phyloP scores from a whole-genome alignment of 2,797 vertebrate genomes.

The Tympanoctomys barrerae region DNA sequence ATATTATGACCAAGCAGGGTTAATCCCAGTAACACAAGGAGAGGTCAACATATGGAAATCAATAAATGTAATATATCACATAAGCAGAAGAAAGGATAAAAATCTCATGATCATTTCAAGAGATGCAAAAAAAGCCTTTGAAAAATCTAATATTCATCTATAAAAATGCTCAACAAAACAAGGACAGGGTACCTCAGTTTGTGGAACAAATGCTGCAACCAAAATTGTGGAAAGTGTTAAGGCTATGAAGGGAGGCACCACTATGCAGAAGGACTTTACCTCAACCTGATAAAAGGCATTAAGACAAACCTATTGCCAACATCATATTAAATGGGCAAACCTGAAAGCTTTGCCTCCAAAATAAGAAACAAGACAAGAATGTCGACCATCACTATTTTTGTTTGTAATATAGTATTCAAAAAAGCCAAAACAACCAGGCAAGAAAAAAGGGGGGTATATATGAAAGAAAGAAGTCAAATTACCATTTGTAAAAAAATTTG shows the following conservation, averaged over 20 bases:
- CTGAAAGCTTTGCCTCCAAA: neutral
- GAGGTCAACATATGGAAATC: neutral
- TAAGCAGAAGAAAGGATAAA: neutral
- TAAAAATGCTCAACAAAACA: neutral
- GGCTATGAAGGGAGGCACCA: neutral
- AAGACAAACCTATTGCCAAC: neutral
- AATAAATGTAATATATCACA: neutral
- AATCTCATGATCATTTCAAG: neutral
- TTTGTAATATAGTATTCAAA: neutral
- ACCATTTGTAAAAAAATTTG: neutral
- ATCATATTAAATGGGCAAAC: neutral
- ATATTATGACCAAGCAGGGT: neutral
- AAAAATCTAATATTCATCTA: neutral
- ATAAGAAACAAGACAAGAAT: neutral
- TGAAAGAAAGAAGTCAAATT: neutral
- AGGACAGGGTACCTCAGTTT: neutral
- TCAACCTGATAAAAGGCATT: no score
- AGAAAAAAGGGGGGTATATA: neutral
- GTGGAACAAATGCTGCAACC: neutral
- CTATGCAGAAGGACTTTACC: neutral
- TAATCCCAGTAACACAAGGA: neutral
- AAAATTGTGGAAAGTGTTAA: neutral
- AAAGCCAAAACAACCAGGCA: neutral
- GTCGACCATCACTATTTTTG: neutral
- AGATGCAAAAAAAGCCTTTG: neutral